These are phyloP conservation scores for Eupithecia dodoneata DNA, from an alignment of 2,888 invertebrate genomes.

Conservation along the genomic window DNA sequence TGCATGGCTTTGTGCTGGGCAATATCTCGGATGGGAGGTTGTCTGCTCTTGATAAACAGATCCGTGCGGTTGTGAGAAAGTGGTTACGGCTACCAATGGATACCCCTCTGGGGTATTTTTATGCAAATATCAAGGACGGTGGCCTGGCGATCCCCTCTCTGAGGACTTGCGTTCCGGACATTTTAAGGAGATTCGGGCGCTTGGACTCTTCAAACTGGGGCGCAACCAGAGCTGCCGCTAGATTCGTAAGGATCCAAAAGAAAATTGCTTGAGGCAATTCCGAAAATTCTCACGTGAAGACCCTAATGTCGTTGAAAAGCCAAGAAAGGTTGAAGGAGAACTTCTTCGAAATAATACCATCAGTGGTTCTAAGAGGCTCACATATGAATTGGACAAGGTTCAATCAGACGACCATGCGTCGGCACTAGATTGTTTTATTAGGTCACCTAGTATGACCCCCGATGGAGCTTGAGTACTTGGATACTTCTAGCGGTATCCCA, in stretches of 20 bases:
- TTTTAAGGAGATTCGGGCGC: constrained; percentile 42
- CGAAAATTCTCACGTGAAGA: neutral
- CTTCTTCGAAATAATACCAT: no score
- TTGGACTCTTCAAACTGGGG: constrained; percentile 28
- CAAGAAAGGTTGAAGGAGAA: neutral
- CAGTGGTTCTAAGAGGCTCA: no score
- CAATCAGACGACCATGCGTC: no score
- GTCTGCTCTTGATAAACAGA: neutral
- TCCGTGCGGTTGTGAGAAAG: neutral
- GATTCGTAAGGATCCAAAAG: constrained; percentile 37
- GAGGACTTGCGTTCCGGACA: constrained; percentile 46
- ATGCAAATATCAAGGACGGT: constrained; percentile 32
- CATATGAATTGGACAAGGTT: no score
- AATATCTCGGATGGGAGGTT: no score
- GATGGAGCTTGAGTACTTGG: neutral
- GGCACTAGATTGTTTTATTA: constrained; percentile 19
- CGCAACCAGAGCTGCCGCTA: constrained; percentile 39
- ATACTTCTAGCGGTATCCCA: neutral
- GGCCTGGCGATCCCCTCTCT: constrained; percentile 48
- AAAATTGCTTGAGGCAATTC: neutral
- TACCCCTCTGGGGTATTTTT: neutral
- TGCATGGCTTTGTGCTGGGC: no score
- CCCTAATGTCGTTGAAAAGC: neutral
- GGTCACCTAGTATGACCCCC: neutral
- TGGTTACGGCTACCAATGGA: neutral